Evolutionary conservation across 2,113 vertebrate species (phyloP), one percentile per base, ranked within the genome.

Genomic region (Callorhinus ursinus): DNA sequence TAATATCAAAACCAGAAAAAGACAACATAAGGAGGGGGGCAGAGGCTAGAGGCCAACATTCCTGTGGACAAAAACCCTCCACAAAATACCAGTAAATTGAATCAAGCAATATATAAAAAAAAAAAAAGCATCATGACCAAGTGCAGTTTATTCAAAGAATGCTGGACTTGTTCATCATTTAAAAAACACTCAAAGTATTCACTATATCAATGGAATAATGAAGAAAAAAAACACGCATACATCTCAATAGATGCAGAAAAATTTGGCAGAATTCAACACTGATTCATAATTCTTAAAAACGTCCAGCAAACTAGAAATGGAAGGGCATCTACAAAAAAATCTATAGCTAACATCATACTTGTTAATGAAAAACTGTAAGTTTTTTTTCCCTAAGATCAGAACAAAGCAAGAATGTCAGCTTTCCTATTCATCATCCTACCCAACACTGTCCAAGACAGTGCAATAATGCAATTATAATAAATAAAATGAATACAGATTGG

Each of bases 241-340:
- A 84, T 88, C 18, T 89, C 33, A 96, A 80, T 15, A 87, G 90
- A 69, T 24, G 0, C 7, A 85, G 46, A 87, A 95, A 79, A 95
- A 31, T 28, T 1, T 79, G 69, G 67, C 21, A 93, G 46, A 87
- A 88, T 61, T 71, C n/a, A 96, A 90, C 15, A 72, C 0, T n/a
- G 3, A 88, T 71, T 90, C 22, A 67, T 55, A 82, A 77, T 49
- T 84, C 33, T n/a, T 33, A 12, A 49, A 96, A 86, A 63, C n/a
- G 49, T 87, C 39, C n/a, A n/a, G 8, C 22, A 88, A 77, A 88
- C 42, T 28, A 88, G 5, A 31, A 93, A 61, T 55, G 63, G 42
- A 63, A 93, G 19, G 51, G 2, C 26, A 90, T 69, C 12, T 72
- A 77, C 11, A 59, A 77, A 67, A 67, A 69, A 42, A 31, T 51